Base-by-base conservation (phyloP, 2,113 vertebrate species). In the Indri indri region DNA sequence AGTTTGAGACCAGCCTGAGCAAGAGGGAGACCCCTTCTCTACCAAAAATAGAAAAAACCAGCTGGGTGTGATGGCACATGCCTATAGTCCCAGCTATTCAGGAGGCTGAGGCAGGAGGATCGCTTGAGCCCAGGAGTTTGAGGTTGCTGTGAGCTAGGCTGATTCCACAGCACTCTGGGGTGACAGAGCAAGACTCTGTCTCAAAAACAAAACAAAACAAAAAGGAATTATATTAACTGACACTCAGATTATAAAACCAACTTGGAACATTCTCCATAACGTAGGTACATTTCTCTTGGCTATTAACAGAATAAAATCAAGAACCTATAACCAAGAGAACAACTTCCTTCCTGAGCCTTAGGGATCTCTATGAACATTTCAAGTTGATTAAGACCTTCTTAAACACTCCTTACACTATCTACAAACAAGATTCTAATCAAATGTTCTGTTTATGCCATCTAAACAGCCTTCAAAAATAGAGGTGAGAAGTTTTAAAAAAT, bases 301-400 rank as follows among this genome's bases (percentile, higher is more conserved):
- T 94, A 88, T 16, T 91, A 91, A 91, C 8, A 81, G 57, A 84
- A 70, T 74, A 86, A 90, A 96, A 70, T 52, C 20, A 76, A 94
- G 16, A 92, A 81, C 7, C 50, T 94, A 74, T 50, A 80, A 79
- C 8, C 25, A 93, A 23, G n/a, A 90, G 23, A 94, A 54, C 65
- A 96, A 90, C 87, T 82, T 82, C 18, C 47, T 97, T 59, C 27
- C 42, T 86, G 47, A 95, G 81, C 10, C 37, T 82, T 45, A 87
- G 90, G 37, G 37, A 90, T 81, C 27, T 57, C 52, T 82, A 89
- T 22, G 37, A 92, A 90, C 27, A 92, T 76, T 86, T 86, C 20
- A 90, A 94, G 27, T 54, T 22, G 32, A 47, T n/a, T 40, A 17
- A 17, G 40, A 66, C 23, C 11, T 70, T 82, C 74, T 79, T 95